Evolutionary conservation across 2,797 vertebrate species (phyloP).

Genomic region (Pangasius larnaudii): DNA sequence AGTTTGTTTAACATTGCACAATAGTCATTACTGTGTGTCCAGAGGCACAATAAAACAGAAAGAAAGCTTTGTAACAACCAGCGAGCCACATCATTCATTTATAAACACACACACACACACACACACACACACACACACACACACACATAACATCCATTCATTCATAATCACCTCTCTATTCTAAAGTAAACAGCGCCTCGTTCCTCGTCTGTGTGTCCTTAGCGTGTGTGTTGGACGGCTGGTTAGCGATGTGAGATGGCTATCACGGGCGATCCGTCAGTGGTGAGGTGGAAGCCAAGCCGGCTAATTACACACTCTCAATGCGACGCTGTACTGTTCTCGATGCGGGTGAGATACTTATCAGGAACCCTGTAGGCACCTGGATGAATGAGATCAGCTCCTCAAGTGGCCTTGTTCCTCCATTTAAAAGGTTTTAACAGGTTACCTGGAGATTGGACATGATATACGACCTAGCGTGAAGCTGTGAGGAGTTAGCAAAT

Average conservation of each 20-base stretch:
- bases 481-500: not conserved
- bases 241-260: slow-evolving; percentile 70
- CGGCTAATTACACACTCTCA: slow-evolving; percentile 78
- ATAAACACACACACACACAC: slow-evolving; percentile 2
- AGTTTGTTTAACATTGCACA: slow-evolving; percentile 29
- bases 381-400: slow-evolving; percentile 73
- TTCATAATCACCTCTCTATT: slow-evolving; percentile 33
- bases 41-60: slow-evolving; percentile 27
- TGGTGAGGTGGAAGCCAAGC: slow-evolving; percentile 66
- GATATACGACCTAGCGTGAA: not conserved
- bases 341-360: slow-evolving; percentile 80
- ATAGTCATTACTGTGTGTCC: slow-evolving; percentile 38
- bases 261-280: slow-evolving; percentile 79
- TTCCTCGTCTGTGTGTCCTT: slow-evolving; percentile 10
- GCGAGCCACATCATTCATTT: slow-evolving; percentile 6
- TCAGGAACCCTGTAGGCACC: slow-evolving; percentile 72
- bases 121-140: slow-evolving; percentile 7
- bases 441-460: no score
- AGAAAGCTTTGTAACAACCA: slow-evolving; percentile 22
- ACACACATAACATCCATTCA: slow-evolving; percentile 13
- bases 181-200: slow-evolving; percentile 32
- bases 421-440: not conserved
- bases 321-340: slow-evolving; percentile 79
- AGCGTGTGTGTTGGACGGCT: slow-evolving; percentile 16
- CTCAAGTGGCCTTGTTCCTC: slow-evolving; percentile 18